Evolutionary conservation across 2,113 vertebrate species (phyloP).

Genomic region (Nasalis larvatus): DNA sequence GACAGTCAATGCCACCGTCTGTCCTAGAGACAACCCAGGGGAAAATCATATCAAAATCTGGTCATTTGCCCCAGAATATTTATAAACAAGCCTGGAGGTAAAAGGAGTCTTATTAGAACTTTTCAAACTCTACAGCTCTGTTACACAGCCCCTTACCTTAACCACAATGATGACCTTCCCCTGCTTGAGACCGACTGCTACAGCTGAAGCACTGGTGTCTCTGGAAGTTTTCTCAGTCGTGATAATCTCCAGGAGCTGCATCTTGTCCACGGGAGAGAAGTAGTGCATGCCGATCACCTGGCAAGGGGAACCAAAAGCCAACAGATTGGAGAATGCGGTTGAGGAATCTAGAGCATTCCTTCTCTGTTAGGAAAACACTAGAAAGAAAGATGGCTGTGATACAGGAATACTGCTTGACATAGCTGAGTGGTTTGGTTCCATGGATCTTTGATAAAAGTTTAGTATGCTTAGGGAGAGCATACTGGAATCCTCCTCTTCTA

Average conservation of each 20-base stretch:
- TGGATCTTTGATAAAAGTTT: background rate
- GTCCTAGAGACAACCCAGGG: background rate
- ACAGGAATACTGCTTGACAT: background rate
- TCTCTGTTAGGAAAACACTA: background rate
- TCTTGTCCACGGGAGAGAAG: slow-evolving; percentile 98
- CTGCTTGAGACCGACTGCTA: slow-evolving; percentile 94
- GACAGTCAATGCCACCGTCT: background rate
- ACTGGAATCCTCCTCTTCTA: background rate
- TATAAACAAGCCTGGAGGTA: background rate
- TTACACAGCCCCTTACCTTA: slow-evolving; percentile 85
- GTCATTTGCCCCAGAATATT: background rate
- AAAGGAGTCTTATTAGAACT: background rate
- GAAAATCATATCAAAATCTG: background rate
- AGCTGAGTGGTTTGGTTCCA: background rate
- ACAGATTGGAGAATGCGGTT: background rate
- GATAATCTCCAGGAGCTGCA: slow-evolving; percentile 98
- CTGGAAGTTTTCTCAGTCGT: slow-evolving; percentile 94
- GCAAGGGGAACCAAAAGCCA: background rate
- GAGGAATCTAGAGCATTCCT: too few relatives aligned
- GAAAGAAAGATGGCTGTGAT: background rate
- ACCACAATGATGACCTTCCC: slow-evolving; percentile 98
- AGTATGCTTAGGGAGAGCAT: background rate
- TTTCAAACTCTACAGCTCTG: background rate
- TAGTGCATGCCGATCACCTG: slow-evolving; percentile 99
- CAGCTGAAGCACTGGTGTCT: slow-evolving; percentile 92